These are phyloP conservation scores for Dynastes tityus DNA, from an alignment of 2,888 invertebrate species.

Conservation along the genomic window DNA sequence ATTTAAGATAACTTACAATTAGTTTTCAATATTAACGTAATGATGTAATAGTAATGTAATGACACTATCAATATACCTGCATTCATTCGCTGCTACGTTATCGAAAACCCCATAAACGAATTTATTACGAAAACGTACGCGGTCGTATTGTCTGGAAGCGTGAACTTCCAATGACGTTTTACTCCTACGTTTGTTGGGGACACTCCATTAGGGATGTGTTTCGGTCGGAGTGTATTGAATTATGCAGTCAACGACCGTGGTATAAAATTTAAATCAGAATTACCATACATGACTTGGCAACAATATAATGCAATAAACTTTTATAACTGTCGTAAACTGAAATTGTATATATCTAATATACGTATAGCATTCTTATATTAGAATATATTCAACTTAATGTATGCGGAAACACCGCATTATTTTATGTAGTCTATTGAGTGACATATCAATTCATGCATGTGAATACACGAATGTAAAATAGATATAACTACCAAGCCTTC, in stretches of 20 bases:
- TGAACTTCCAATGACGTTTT: constrained; percentile 16
- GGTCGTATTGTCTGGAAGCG: background rate
- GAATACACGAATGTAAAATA: no score
- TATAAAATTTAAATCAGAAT: constrained; percentile 47
- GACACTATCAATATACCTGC: background rate
- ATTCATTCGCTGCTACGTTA: background rate
- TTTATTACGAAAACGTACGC: constrained; percentile 25
- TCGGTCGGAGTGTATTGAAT: constrained; percentile 30
- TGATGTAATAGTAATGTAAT: no score
- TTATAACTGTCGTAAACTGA: constrained; percentile 38
- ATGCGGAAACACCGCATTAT: constrained; percentile 16
- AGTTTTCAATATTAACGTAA: no score
- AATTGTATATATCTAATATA: constrained; percentile 39
- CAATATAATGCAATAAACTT: constrained; percentile 41
- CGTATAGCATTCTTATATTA: constrained; percentile 37
- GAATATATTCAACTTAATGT: constrained; percentile 24
- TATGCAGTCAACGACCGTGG: constrained; percentile 38
- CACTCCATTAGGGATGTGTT: constrained; percentile 38
- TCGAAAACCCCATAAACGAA: background rate
- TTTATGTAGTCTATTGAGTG: background rate
- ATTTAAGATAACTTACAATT: no score
- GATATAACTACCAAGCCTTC: no score
- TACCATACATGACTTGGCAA: constrained; percentile 38
- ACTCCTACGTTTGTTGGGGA: constrained; percentile 8
- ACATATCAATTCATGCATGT: no score